Evolutionary conservation across 2,888 invertebrate genomes (phyloP).

Genomic region (Pollenia amentaria): DNA sequence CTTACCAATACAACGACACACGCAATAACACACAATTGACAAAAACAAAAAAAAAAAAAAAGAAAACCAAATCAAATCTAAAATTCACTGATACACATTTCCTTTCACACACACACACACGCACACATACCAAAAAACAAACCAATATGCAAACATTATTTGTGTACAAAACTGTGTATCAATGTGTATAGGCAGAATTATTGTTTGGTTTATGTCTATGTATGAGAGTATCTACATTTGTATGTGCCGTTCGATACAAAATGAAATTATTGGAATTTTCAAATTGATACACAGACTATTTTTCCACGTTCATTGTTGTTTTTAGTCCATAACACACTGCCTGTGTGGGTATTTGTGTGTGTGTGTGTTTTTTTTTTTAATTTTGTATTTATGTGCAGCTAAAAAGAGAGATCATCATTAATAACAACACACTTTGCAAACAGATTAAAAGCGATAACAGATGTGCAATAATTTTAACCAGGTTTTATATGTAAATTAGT

Average conservation of each 20-base stretch:
- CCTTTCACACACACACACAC: not conserved
- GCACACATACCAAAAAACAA: slow-evolving; percentile 1
- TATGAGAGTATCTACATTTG: slow-evolving; percentile 12
- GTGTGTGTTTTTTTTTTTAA: not conserved
- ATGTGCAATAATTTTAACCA: slow-evolving; percentile 73
- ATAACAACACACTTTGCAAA: slow-evolving; percentile 75
- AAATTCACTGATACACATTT: slow-evolving; percentile 13
- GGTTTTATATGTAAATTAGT: slow-evolving; percentile 75
- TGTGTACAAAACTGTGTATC: slow-evolving; percentile 27
- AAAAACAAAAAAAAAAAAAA: slow-evolving; percentile 24
- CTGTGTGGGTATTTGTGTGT: not conserved
- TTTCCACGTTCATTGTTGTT: slow-evolving; percentile 10
- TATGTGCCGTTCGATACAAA: slow-evolving; percentile 35
- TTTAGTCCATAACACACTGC: slow-evolving; percentile 40
- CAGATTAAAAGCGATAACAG: slow-evolving; percentile 76
- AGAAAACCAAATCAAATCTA: slow-evolving; percentile 50
- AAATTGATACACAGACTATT: slow-evolving; percentile 60
- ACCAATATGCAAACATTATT: slow-evolving; percentile 68
- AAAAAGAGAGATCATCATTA: slow-evolving; percentile 74
- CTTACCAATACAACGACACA: slow-evolving; percentile 62
- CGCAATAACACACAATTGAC: slow-evolving; percentile 53
- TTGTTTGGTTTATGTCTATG: slow-evolving; percentile 50
- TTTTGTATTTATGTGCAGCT: slow-evolving; percentile 13
- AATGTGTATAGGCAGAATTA: slow-evolving; percentile 22
- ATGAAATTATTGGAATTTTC: slow-evolving; percentile 72